Evolutionary conservation across 1,140 invertebrate species (phyloP).

Genomic region (Apis mellifera): Amel_HAv3.1 CM009936.2:9550501-9551000

Average conservation of each 20-base stretch:
- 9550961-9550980: neutral
- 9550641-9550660: neutral
- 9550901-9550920: constrained; percentile 1
- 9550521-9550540: no score
- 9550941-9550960: no score
- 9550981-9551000: constrained; percentile 56
- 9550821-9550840: no score
- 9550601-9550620: no score
- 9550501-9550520: no score
- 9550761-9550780: neutral
- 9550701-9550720: neutral
- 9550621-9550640: neutral
- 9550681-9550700: no score
- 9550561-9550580: no score
- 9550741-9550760: neutral
- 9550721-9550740: neutral
- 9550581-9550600: no score
- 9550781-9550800: neutral
- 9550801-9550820: no score
- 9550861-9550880: no score
- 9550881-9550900: neutral
- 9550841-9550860: no score
- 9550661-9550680: neutral
- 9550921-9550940: constrained; percentile 30
- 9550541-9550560: no score